phyloP scores from a whole-genome alignment of 2,113 vertebrate species.

The Grammomys dolichurus region DNA sequence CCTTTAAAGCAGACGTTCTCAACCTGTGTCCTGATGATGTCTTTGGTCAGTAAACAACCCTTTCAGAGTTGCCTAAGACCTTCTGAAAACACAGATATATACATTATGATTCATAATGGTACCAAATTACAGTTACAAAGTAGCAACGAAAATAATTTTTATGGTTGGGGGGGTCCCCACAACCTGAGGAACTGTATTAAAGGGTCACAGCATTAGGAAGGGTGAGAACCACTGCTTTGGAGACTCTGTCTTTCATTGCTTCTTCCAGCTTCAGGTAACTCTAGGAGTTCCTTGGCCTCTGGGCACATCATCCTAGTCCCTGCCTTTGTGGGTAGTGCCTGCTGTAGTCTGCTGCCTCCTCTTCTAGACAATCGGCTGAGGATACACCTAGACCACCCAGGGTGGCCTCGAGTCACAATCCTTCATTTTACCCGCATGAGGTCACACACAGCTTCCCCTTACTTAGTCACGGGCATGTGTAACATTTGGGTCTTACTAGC shows the following conservation, averaged over 20 bases:
- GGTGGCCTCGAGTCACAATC: neutral
- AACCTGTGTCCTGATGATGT: neutral
- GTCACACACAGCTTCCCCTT: neutral
- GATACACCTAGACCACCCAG: neutral
- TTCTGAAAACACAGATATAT: neutral
- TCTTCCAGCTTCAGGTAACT: neutral
- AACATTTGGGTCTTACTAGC: neutral
- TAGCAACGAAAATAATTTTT: neutral
- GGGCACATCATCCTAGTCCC: neutral
- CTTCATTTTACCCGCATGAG: neutral
- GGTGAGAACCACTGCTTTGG: neutral
- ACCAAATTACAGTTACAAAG: neutral
- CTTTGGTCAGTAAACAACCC: neutral
- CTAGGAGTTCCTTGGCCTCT: neutral
- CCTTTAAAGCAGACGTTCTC: neutral
- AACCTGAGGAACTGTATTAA: neutral
- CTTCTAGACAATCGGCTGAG: neutral
- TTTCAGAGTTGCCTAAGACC: neutral
- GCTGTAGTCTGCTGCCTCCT: neutral
- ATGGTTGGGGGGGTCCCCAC: neutral
- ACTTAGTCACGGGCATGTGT: neutral
- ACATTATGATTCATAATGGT: neutral
- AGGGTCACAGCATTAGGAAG: neutral
- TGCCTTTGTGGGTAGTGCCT: no score
- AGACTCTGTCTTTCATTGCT: neutral